Evolutionary conservation across 2,113 vertebrate species (phyloP), one percentile per base, ranked within the genome.

Genomic region (Mugil cephalus): DNA sequence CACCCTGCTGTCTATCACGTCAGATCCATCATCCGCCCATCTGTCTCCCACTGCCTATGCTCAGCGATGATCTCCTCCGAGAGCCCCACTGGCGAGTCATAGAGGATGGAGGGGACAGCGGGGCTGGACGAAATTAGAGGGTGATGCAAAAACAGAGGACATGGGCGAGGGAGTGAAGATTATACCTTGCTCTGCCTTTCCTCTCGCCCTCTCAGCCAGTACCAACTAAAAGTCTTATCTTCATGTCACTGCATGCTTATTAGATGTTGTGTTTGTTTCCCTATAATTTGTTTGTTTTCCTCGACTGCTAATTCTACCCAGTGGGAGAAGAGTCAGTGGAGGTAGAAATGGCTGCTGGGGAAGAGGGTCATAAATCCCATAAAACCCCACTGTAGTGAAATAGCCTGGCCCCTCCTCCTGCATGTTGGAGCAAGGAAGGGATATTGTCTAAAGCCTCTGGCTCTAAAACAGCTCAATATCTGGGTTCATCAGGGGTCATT

Each of bases 11-110:
- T 93, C 94, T 91, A 90, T 93, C 91, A 92, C 83, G 88, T 93
- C 92, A 93, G 86, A 93, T 93, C 91, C 92, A 93, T 95, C 93
- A 95, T 94, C 93, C 89, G 77, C 89, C 93, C 93, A 94, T 94
- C 93, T 93, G 93, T 94, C 93, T 91, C 82, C 34, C 67, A 62
- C 86, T 83, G 84, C 80, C 91, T 86, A 80, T 85, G 74, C 83
- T 83, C 59, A 5, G 83, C 86, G 84, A 84, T 85, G 76, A 89
- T 86, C 84, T 87, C 86, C 86, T 77, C 58, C 1, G 79, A 85
- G 80, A 87, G 69, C 79, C 83, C 74, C 82, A 83, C 79, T 13
- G 74, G 72, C 74, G 51, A 82, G 75, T 73, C 72, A 64, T 76
- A 65, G 39, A 75, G 73, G 85, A 81, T 69, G 38, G 73, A 76